Base-by-base conservation (phyloP, 2,113 vertebrate species). In the Mungos mungo region DNA sequence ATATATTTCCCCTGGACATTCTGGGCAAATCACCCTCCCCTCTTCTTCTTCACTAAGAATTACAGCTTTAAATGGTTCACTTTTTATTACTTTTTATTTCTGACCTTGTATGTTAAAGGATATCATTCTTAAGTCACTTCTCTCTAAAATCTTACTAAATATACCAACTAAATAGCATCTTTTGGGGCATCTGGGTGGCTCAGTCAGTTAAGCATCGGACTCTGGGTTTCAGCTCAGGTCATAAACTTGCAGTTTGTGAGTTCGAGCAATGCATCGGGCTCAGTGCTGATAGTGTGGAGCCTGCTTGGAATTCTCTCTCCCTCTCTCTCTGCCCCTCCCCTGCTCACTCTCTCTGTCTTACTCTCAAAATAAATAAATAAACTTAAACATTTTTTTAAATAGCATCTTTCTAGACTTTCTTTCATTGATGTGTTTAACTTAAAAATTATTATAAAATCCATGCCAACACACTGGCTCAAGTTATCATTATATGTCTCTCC, bases 11-110 rank as follows among this genome's bases (percentile, higher is more conserved):
- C 12, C 33, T 80, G 38, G 66, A 69, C 15, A 54, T 76, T 87
- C 33, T 97, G 18, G 88, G n/a, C 38, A 92, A 69, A 72, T 92
- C 57, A 87, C 41, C 27, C 13, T 87, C 50, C 57, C n/a, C 21
- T 79, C 7, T 8, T 52, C n/a, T 13, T 21, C 45, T 50, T 93
- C 65, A 90, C 25, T 93, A 85, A 84, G 52, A 90, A 89, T 35
- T 84, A 14, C 33, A 57, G n/a, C n/a, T 84, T 85, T 86, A 86
- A 60, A 18, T 95, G n/a, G 76, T 97, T 85, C 7, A 25, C 7
- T 71, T 85, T 52, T 94, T 74, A 88, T 95, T 90, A 84, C 72
- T 84, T 96, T 82, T 52, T 54, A 72, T 93, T 95, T 92, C 74
- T 97, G 60, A 38, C 76, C 41, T 97, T 77, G 8, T 74, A 76